Percentiles rank a stretch among this genome's conserved stretches.
Evolutionary conservation across 2,797 vertebrate species (phyloP).

Genomic region (Garrulus glandarius): DNA sequence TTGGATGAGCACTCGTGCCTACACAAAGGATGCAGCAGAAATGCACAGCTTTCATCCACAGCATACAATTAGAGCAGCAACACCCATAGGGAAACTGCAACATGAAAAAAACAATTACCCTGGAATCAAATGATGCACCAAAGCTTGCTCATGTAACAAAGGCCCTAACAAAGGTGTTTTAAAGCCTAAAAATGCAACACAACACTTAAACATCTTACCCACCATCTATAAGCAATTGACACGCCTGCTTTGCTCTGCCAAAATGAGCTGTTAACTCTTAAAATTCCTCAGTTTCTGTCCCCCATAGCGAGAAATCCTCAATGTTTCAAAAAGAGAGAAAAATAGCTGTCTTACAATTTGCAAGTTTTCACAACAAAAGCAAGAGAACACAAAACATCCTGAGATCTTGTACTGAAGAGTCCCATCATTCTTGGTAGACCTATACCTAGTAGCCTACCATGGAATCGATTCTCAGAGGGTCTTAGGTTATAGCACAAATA

Average conservation of each 20-base stretch:
- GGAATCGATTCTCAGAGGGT: not conserved
- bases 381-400: not conserved
- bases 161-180: not conserved
- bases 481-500: not conserved
- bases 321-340: not conserved
- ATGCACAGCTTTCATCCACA: not conserved
- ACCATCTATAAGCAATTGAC: not conserved
- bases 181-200: not conserved
- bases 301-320: not conserved
- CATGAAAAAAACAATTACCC: not conserved
- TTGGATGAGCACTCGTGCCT: not conserved
- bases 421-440: not conserved
- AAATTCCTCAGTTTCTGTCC: not conserved
- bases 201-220: not conserved
- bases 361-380: not conserved
- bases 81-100: not conserved
- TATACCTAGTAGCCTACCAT: fast-evolving
- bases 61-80: not conserved
- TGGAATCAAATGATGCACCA: not conserved
- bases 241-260: not conserved
- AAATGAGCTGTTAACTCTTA: not conserved
- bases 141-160: not conserved
- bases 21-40: not conserved
- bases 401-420: not conserved
- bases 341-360: not conserved